A percentile compares a stretch with the other conserved stretches of the same genome.
Conservation (phyloP, 2,797 vertebrate genomes). For the Fistularia commersonii region DNA sequence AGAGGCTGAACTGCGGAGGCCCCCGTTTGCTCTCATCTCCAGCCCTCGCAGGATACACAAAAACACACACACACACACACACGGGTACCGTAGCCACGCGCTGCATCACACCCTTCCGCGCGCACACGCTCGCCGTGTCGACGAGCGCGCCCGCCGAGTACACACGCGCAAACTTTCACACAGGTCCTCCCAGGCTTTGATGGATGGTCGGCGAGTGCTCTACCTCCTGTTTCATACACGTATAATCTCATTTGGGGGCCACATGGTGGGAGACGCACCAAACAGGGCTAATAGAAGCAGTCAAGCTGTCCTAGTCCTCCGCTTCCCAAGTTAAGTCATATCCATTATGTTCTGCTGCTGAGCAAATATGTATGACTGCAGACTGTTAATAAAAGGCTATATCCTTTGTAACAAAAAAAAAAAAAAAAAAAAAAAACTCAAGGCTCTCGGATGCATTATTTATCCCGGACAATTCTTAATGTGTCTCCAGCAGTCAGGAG, state of each 20-base stretch:
- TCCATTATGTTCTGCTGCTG: slow-evolving; percentile 55
- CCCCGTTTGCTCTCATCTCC: slow-evolving; percentile 49
- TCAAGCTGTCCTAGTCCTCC: slow-evolving; percentile 53
- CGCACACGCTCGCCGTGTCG: too few relatives aligned
- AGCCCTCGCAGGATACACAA: slow-evolving; percentile 40
- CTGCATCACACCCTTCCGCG: slow-evolving; percentile 42
- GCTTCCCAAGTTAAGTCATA: slow-evolving; percentile 36
- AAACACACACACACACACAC: slow-evolving; percentile 32
- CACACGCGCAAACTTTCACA: slow-evolving; percentile 57
- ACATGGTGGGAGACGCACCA: slow-evolving; percentile 49
- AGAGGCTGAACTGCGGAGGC: slow-evolving; percentile 64
- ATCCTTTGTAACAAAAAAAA: slow-evolving; percentile 11
- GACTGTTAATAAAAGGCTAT: slow-evolving; percentile 60
- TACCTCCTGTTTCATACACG: slow-evolving; percentile 67
- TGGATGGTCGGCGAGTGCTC: slow-evolving; percentile 74
- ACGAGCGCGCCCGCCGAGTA: slow-evolving; percentile 39
- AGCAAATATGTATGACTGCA: slow-evolving; percentile 53
- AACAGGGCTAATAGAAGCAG: slow-evolving; percentile 70
- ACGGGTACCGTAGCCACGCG: slow-evolving; percentile 34
- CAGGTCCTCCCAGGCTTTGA: slow-evolving; percentile 71
- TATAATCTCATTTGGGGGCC: slow-evolving; percentile 75
- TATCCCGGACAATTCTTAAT: slow-evolving; percentile 55
- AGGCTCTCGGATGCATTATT: slow-evolving; percentile 63
- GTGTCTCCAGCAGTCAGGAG: slow-evolving; percentile 52
- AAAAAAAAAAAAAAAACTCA: too few relatives aligned